Percentiles rank a stretch among this genome's conserved stretches.
These are phyloP conservation scores for Huso huso DNA, from an alignment of 2,797 vertebrate genomes.

Conservation along the genomic window DNA sequence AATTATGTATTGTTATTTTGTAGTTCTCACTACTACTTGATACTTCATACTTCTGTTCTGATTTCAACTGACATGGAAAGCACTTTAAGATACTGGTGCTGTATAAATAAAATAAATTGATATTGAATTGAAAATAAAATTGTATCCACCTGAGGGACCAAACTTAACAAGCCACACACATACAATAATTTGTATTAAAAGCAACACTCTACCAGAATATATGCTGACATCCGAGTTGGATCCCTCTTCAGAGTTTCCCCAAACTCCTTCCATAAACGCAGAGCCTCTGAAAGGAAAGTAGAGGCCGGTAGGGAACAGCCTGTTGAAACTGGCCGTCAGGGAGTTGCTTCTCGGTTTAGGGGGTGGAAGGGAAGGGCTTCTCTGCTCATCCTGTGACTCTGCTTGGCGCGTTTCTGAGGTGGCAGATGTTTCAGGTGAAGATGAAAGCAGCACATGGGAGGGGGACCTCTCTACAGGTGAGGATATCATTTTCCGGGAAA, in stretches of 20 bases:
- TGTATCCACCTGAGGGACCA: too few species aligned
- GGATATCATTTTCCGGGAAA: conserved; percentile 24
- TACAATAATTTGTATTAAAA: too few species aligned
- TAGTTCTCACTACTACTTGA: too few species aligned
- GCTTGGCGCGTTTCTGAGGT: too few species aligned
- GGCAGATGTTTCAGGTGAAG: too few species aligned
- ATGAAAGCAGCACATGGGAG: not conserved
- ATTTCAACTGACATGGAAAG: too few species aligned
- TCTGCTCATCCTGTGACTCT: not conserved
- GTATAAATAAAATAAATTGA: too few species aligned
- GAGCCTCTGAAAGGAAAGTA: conserved; percentile 12
- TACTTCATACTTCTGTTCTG: too few species aligned
- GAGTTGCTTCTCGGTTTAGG: conserved; percentile 13
- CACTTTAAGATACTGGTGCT: too few species aligned
- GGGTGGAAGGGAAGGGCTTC: conserved; percentile 2
- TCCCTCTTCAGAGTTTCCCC: not conserved
- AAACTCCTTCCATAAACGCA: conserved; percentile 7
- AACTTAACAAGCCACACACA: too few species aligned
- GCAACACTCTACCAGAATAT: conserved; percentile 19
- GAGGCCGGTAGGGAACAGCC: conserved; percentile 13
- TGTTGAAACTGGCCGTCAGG: conserved; percentile 18
- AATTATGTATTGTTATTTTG: too few species aligned
- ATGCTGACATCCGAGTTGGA: not conserved
- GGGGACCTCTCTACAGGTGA: conserved; percentile 11
- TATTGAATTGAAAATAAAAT: too few species aligned